These are phyloP conservation scores for Steatocranus sp. DNA, from an alignment of 2,797 vertebrate species.

Conservation along the genomic window DNA sequence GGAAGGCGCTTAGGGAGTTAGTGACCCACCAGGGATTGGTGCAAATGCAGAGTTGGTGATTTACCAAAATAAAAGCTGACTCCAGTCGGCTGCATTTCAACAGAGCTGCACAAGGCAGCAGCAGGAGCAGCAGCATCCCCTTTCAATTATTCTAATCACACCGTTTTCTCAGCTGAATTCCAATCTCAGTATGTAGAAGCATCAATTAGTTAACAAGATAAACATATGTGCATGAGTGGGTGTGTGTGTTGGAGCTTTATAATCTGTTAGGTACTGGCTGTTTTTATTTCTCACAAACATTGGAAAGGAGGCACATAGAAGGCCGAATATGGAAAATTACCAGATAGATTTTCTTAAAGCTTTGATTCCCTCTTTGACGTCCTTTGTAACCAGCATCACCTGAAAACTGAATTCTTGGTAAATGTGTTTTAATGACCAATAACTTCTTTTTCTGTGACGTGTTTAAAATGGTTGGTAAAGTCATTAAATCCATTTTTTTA, in stretches of 20 bases:
- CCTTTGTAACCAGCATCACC: background rate
- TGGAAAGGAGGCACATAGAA: background rate
- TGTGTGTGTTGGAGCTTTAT: background rate
- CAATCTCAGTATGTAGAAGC: slow-evolving; percentile 6
- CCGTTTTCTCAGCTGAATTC: background rate
- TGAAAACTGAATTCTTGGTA: background rate
- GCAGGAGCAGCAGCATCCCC: background rate
- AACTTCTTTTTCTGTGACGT: background rate
- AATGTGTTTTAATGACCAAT: background rate
- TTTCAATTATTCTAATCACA: slow-evolving; percentile 32
- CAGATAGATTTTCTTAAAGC: background rate
- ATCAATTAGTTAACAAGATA: slow-evolving; percentile 35
- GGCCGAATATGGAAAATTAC: background rate
- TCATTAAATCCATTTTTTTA: background rate
- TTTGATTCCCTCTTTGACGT: background rate
- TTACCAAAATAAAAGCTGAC: slow-evolving; percentile 47
- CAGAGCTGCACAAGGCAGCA: background rate
- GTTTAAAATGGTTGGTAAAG: background rate
- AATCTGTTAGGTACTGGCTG: background rate
- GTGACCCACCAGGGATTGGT: slow-evolving; percentile 23
- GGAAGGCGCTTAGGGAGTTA: slow-evolving; percentile 8
- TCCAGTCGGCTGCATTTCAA: slow-evolving; percentile 16
- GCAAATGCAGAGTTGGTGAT: slow-evolving; percentile 33
- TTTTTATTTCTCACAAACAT: background rate
- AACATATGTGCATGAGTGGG: background rate